phyloP scores from a whole-genome alignment of 2,888 invertebrate species.

The Catocala nupta region DNA sequence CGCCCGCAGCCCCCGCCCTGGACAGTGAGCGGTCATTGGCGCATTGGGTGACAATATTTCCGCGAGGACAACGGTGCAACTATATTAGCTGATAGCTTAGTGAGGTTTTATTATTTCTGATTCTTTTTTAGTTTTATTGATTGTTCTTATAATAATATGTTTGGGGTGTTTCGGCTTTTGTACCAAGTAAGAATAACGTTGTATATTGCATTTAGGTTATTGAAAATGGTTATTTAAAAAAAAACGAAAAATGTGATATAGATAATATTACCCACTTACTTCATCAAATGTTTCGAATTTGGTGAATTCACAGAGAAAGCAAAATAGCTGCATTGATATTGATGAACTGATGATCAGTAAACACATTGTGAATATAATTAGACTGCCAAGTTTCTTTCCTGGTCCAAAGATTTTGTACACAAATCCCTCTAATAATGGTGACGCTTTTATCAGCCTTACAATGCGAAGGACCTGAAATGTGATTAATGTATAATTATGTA shows the following conservation, averaged over 20 bases:
- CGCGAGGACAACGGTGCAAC: too few relatives aligned
- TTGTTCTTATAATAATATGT: too few relatives aligned
- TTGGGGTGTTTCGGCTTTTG: too few relatives aligned
- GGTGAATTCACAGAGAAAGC: constrained; percentile 97
- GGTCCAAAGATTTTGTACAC: constrained; percentile 97
- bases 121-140: too few relatives aligned
- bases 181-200: too few relatives aligned
- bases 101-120: too few relatives aligned
- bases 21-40: too few relatives aligned
- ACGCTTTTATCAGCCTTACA: constrained; percentile 98
- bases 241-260: too few relatives aligned
- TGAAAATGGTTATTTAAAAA: neutral
- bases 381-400: constrained; percentile 99
- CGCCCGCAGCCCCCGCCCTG: too few relatives aligned
- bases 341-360: constrained; percentile 99
- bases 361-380: constrained; percentile 99
- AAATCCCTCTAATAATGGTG: constrained; percentile 99
- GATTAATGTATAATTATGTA: neutral
- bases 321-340: constrained; percentile 99
- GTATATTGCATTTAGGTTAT: too few relatives aligned
- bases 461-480: constrained; percentile 94
- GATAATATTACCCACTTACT: constrained; percentile 73
- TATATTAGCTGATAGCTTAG: too few relatives aligned
- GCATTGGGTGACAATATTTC: too few relatives aligned
- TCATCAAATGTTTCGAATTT: constrained; percentile 99